These are phyloP conservation scores for Holothuria glaberrima DNA, from an alignment of 35 echinoderm and acorn worm genomes.

Conservation along the genomic window DNA sequence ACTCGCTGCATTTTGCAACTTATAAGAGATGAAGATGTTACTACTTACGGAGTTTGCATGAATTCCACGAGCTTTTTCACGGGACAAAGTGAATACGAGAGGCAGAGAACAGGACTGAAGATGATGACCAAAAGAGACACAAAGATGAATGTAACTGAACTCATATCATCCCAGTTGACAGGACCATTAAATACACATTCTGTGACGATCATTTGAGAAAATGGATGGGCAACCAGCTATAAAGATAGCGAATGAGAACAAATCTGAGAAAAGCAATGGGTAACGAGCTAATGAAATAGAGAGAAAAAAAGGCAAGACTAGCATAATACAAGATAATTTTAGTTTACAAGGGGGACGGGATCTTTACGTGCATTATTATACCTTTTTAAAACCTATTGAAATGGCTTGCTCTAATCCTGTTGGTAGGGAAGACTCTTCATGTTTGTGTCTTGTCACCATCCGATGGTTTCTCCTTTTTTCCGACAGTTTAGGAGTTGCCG, in stretches of 20 bases:
- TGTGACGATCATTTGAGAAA: slow-evolving; percentile 48
- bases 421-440: background rate
- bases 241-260: background rate
- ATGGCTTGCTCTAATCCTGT: slow-evolving; percentile 22
- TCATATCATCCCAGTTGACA: slow-evolving; percentile 32
- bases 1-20: background rate
- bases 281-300: too few relatives aligned
- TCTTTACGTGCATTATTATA: background rate
- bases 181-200: slow-evolving; percentile 13
- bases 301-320: too few relatives aligned
- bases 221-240: slow-evolving; percentile 35
- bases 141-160: background rate
- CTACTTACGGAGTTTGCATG: slow-evolving; percentile 40
- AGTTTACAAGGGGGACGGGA: background rate
- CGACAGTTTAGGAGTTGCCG: background rate
- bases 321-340: too few relatives aligned
- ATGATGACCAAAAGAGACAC: slow-evolving; percentile 36
- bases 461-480: background rate
- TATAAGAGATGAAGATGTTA: background rate
- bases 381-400: slow-evolving; percentile 20
- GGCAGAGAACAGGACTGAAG: slow-evolving; percentile 20
- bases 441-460: background rate
- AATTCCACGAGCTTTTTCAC: slow-evolving; percentile 39
- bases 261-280: too few relatives aligned
- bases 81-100: slow-evolving; percentile 34